A percentile compares a stretch with the other conserved stretches of the same genome.
Evolutionary conservation across 2,797 vertebrate genomes (phyloP).

Genomic region (Borostomias antarcticus): DNA sequence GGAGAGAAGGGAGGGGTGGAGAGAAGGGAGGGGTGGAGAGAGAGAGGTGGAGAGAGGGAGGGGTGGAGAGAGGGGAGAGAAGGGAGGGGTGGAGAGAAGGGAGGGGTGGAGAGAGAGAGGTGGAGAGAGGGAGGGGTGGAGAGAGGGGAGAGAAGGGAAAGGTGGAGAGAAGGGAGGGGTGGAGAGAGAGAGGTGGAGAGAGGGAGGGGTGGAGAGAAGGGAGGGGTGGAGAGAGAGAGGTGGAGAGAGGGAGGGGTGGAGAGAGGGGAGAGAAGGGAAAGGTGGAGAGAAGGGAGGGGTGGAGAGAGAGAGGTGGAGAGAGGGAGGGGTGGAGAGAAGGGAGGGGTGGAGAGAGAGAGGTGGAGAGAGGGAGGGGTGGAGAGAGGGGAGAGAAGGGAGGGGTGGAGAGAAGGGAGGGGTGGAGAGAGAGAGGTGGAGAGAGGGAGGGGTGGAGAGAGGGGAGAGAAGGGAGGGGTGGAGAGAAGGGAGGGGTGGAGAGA

Average conservation of each 20-base stretch:
- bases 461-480: too few relatives aligned
- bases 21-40: too few relatives aligned
- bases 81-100: too few relatives aligned
- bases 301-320: conserved; percentile 23
- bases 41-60: conserved; percentile 14
- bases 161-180: too few relatives aligned
- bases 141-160: too few relatives aligned
- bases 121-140: conserved; percentile 42
- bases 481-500: conserved; percentile 2
- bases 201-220: conserved; percentile 17
- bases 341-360: background rate
- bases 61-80: conserved; percentile 32
- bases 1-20: conserved; percentile 29
- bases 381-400: background rate
- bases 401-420: background rate
- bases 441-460: conserved; percentile 55
- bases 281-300: background rate
- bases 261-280: too few relatives aligned
- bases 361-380: too few relatives aligned
- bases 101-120: conserved; percentile 16
- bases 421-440: background rate
- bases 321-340: conserved; percentile 14
- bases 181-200: conserved; percentile 15
- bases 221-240: conserved; percentile 54
- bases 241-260: conserved; percentile 14